Evolutionary conservation across 2,888 invertebrate species (phyloP).

Genomic region (Ptilodon capucinus): DNA sequence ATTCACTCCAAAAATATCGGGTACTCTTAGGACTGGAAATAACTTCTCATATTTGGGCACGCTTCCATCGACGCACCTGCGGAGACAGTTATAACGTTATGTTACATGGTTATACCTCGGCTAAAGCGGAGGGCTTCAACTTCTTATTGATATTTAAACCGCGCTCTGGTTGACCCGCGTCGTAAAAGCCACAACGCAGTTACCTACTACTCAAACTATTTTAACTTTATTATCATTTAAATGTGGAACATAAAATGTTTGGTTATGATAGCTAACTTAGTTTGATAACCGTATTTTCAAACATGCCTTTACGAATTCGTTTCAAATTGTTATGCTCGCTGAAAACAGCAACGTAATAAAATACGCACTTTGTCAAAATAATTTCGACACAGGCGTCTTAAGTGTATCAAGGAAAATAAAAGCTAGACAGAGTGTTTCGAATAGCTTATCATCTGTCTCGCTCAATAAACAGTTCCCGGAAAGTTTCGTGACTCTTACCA

Average conservation of each 20-base stretch:
- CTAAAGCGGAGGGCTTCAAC: background rate
- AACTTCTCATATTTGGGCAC: conserved; percentile 59
- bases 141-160: background rate
- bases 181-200: background rate
- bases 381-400: too few relatives aligned
- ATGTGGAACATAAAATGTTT: background rate
- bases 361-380: too few relatives aligned
- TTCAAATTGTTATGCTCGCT: too few relatives aligned
- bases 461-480: background rate
- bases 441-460: background rate
- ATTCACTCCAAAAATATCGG: conserved; percentile 73
- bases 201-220: background rate
- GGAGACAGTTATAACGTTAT: conserved; percentile 18
- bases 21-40: conserved; percentile 32
- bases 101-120: background rate
- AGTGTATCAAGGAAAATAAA: background rate
- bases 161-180: background rate
- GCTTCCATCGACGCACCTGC: conserved; percentile 67
- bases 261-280: background rate
- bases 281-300: too few relatives aligned
- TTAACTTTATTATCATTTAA: background rate
- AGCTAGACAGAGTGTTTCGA: background rate
- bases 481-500: background rate
- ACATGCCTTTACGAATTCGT: too few relatives aligned
- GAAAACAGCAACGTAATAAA: too few relatives aligned